Evolutionary conservation across 2,797 vertebrate genomes (phyloP).

Genomic region (Setipinna tenuifilis): DNA sequence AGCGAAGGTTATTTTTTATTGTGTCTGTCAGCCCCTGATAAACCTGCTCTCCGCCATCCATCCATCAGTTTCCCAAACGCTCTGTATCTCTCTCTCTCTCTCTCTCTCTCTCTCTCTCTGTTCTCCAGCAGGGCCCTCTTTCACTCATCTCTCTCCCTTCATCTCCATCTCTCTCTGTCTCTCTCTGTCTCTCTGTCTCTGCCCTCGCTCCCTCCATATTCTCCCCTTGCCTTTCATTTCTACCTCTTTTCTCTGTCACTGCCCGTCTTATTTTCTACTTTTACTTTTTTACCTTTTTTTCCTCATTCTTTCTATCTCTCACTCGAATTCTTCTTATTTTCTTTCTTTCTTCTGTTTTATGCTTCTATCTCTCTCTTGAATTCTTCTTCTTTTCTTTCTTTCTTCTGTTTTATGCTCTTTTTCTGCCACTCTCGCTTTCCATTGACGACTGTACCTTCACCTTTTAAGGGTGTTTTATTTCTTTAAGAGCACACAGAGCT

Average conservation of each 20-base stretch:
- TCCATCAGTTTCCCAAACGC: constrained; percentile 58
- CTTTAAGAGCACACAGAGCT: constrained; percentile 63
- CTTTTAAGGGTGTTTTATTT: constrained; percentile 45
- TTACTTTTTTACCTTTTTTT: constrained; percentile 26
- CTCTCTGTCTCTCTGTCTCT: constrained; percentile 56
- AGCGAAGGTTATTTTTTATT: constrained; percentile 81
- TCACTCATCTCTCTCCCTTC: constrained; percentile 46
- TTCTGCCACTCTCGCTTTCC: neutral
- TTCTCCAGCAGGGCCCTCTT: neutral
- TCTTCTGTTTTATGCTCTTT: constrained; percentile 46
- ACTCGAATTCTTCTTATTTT: constrained; percentile 60
- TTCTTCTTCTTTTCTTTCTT: constrained; percentile 23
- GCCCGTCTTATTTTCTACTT: too few species aligned
- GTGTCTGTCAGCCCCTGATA: constrained; percentile 81
- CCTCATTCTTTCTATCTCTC: constrained; percentile 55
- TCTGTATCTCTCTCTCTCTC: constrained; percentile 47
- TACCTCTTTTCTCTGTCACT: too few species aligned
- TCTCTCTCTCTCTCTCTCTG: constrained; percentile 35
- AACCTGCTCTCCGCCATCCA: constrained; percentile 70
- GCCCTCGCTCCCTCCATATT: constrained; percentile 4
- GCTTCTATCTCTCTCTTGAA: constrained; percentile 51
- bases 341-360: constrained; percentile 42
- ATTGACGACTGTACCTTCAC: neutral
- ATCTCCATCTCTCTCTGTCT: constrained; percentile 56
- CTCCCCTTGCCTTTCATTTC: too few species aligned